Conservation (phyloP, 2,888 invertebrate species). For the Campaea margaritaria region DNA sequence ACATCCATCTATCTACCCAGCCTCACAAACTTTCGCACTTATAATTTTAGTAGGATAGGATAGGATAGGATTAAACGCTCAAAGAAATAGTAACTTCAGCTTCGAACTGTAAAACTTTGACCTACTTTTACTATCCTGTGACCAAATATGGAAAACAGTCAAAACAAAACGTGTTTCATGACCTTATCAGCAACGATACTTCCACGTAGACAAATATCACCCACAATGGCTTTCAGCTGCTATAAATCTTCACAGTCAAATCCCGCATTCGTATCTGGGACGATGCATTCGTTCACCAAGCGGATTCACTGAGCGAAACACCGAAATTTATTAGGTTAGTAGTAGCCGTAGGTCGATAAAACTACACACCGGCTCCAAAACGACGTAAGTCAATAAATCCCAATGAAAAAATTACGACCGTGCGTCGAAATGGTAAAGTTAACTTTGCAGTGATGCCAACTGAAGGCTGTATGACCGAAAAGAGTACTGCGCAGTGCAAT, state of each 20-base stretch:
- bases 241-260: slow-evolving; percentile 72
- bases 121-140: slow-evolving; percentile 4
- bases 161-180: slow-evolving; percentile 14
- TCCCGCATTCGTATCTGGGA: slow-evolving; percentile 79
- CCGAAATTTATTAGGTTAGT: slow-evolving; percentile 85
- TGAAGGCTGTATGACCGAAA: slow-evolving; percentile 79
- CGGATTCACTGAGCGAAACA: slow-evolving; percentile 84
- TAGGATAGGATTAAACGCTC: no score
- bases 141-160: slow-evolving; percentile 19
- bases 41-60: no score
- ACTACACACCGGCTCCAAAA: slow-evolving; percentile 69
- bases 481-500: slow-evolving; percentile 84
- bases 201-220: slow-evolving; percentile 45
- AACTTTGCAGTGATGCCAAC: slow-evolving; percentile 66
- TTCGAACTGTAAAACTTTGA: neutral
- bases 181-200: slow-evolving; percentile 23
- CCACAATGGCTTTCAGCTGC: slow-evolving; percentile 49
- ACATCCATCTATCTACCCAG: no score
- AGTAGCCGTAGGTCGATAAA: slow-evolving; percentile 85
- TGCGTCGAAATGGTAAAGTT: slow-evolving; percentile 68
- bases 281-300: slow-evolving; percentile 83
- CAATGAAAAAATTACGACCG: slow-evolving; percentile 71
- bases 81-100: neutral
- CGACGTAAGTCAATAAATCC: slow-evolving; percentile 72
- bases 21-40: no score